Evolutionary conservation across 2,113 vertebrate genomes (phyloP), one percentile per base, ranked within the genome.

Genomic region (Xiphias gladius): DNA sequence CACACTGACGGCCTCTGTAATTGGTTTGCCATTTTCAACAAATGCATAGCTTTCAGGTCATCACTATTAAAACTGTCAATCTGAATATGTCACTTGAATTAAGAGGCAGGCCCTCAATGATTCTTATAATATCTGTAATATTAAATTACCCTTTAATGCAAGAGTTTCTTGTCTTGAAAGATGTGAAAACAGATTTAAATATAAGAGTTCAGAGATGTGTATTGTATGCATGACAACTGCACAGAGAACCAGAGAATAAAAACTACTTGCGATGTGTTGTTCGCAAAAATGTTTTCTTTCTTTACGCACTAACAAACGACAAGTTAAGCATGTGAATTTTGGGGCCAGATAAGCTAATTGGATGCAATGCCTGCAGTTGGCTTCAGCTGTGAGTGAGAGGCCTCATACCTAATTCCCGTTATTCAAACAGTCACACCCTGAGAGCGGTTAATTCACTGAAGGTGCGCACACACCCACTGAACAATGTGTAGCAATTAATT

Each of bases 401-500:
- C 88, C 83, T 90, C 91, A 68, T 89, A 92, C 88, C 86, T 92
- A 86, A 88, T 93, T 93, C 87, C 79, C 57, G 74, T 86, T 89
- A 93, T 89, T 88, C 88, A 89, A 91, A 89, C 87, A 90, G 86
- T 89, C 90, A 87, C 92, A 86, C 92, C 91, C 93, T 81, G 86
- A 91, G 90, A 87, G 92, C 84, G 75, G 71, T 90, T 94, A 93
- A 93, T 94, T 93, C 91, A 90, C 86, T 87, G 88, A 92, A 94
- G 94, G 93, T 94, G 90, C 86, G 62, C 84, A 92, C 91, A 93
- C 94, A 94, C 92, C 93, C 93, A 95, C 85, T 95, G 94, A 94
- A 95, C 95, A 95, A 93, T 94, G 94, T 94, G 92, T 94, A 94
- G 91, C 88, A 94, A 95, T 95, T 95, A 93, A 92, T 94, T 90